Conservation (phyloP, 92 coral and sea anemone species). For the Porites lobata region DNA sequence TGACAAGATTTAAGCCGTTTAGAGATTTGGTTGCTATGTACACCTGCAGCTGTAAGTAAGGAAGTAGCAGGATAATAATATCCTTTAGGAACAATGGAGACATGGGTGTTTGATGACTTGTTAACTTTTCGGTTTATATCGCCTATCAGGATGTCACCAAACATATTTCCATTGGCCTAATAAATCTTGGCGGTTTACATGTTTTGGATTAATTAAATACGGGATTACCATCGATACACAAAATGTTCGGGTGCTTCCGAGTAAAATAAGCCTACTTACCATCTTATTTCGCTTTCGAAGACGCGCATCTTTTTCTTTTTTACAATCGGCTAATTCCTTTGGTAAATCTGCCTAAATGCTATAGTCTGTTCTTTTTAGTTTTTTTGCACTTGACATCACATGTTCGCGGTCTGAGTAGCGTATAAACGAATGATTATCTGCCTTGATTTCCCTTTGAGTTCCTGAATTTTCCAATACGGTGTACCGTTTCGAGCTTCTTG, state of each 20-base stretch:
- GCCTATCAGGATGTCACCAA: too few relatives aligned
- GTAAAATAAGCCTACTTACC: slow-evolving; percentile 27
- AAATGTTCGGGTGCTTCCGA: slow-evolving; percentile 2
- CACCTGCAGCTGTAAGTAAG: too few relatives aligned
- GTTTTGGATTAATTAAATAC: not conserved
- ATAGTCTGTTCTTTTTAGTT: slow-evolving; percentile 9
- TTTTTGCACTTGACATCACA: slow-evolving; percentile 2
- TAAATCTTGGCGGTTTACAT: too few relatives aligned
- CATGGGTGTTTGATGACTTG: too few relatives aligned
- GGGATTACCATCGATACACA: slow-evolving; percentile 1
- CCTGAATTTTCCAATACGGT: slow-evolving; percentile 11
- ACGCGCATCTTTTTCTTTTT: not conserved
- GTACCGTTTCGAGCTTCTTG: not conserved
- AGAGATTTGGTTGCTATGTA: too few relatives aligned
- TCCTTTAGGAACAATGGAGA: too few relatives aligned
- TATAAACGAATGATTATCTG: slow-evolving; percentile 33
- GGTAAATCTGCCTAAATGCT: slow-evolving; percentile 26
- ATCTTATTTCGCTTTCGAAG: slow-evolving; percentile 5
- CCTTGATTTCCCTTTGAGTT: not conserved
- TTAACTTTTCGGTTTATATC: too few relatives aligned
- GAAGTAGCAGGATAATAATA: too few relatives aligned
- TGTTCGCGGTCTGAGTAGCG: slow-evolving; percentile 29
- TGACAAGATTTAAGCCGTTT: too few relatives aligned
- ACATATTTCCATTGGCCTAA: too few relatives aligned
- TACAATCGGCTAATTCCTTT: slow-evolving; percentile 8